phyloP scores from a whole-genome alignment of 2,113 vertebrate genomes.

The Paradoxurus hermaphroditus region DNA sequence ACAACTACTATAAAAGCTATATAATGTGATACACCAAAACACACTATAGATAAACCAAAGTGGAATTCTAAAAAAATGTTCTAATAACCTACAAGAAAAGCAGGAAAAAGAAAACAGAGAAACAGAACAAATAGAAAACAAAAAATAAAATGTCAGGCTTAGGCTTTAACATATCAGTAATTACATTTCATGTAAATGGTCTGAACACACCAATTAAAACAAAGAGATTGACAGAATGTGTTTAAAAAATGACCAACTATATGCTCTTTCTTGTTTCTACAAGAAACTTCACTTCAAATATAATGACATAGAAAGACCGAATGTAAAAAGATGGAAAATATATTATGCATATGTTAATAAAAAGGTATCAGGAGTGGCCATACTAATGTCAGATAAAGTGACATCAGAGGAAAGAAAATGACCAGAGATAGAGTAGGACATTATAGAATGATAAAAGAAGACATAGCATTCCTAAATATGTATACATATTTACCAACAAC shows the following conservation, averaged over 20 bases:
- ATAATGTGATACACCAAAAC: not conserved
- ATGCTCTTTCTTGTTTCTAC: not conserved
- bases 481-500: not conserved
- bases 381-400: not conserved
- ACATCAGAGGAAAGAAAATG: not conserved
- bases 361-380: not conserved
- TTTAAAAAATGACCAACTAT: not conserved
- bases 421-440: not conserved
- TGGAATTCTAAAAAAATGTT: not conserved
- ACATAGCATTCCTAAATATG: not conserved
- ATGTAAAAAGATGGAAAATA: not conserved
- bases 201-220: not conserved
- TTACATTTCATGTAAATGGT: conserved; percentile 8
- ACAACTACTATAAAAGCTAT: not conserved
- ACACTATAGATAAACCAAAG: not conserved
- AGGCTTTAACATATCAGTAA: not conserved
- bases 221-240: not conserved
- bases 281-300: conserved; percentile 6
- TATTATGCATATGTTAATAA: not conserved
- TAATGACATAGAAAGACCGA: not conserved
- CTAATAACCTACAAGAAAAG: not conserved
- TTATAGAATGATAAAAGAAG: not conserved
- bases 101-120: not conserved
- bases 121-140: not conserved
- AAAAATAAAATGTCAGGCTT: not conserved